A percentile compares a stretch with the other conserved stretches of the same genome.
These are phyloP conservation scores for Chrysomela aeneicollis DNA, from an alignment of 2,888 invertebrate species.

Conservation along the genomic window DNA sequence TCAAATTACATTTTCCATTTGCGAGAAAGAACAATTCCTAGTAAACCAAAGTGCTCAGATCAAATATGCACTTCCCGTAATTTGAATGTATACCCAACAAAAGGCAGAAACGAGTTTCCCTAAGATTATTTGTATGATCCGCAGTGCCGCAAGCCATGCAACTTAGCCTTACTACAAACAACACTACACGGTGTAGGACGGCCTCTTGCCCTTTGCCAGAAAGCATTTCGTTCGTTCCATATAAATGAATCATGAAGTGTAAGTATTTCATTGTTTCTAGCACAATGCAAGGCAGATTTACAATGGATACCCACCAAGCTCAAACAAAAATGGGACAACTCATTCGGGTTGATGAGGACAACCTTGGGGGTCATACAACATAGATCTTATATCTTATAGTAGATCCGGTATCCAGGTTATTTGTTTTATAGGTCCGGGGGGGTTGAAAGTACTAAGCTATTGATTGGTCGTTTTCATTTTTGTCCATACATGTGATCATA, in stretches of 20 bases:
- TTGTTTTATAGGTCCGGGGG: no score
- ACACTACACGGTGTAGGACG: slow-evolving; percentile 14
- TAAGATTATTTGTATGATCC: slow-evolving; percentile 34
- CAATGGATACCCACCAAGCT: no score
- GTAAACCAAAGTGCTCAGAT: neutral
- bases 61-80: neutral
- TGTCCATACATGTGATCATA: no score
- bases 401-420: no score
- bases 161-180: slow-evolving; percentile 32
- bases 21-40: neutral
- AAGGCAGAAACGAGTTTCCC: neutral
- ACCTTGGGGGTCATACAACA: no score
- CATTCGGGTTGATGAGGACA: no score
- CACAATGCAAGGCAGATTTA: no score
- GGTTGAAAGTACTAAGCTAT: no score
- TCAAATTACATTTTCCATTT: neutral
- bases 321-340: no score
- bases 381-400: no score
- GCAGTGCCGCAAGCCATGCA: slow-evolving; percentile 31
- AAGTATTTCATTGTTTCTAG: slow-evolving; percentile 2
- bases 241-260: slow-evolving; percentile 19
- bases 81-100: slow-evolving; percentile 1
- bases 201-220: slow-evolving; percentile 8
- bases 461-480: no score
- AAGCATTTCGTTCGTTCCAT: slow-evolving; percentile 6